Percentiles rank a stretch among this genome's conserved stretches.
phyloP scores from a whole-genome alignment of 1,140 invertebrate genomes.

The Bombus waltoni region DNA sequence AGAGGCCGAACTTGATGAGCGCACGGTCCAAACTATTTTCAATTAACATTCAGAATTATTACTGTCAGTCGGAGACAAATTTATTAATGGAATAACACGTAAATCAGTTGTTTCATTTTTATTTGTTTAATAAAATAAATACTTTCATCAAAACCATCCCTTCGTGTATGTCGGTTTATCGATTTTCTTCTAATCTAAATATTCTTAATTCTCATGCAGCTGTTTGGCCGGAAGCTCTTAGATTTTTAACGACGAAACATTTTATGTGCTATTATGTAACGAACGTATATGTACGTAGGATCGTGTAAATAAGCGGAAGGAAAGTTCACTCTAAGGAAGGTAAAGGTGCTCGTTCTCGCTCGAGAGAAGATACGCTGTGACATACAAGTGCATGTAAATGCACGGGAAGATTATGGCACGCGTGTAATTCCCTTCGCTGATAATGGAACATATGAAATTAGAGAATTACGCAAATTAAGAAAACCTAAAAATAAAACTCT shows the following conservation, averaged over 20 bases:
- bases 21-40: not conserved
- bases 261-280: too few species aligned
- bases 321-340: constrained; percentile 12
- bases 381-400: constrained; percentile 16
- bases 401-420: constrained; percentile 13
- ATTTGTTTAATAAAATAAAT: not conserved
- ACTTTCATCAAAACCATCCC: too few species aligned
- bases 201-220: not conserved
- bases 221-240: not conserved
- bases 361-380: constrained; percentile 15
- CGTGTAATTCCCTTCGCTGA: not conserved
- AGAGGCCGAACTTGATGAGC: not conserved
- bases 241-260: not conserved
- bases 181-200: not conserved
- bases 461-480: not conserved
- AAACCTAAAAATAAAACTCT: too few species aligned
- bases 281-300: not conserved
- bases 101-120: not conserved
- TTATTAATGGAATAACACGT: not conserved
- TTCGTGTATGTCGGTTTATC: not conserved
- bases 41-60: not conserved
- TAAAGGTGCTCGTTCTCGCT: constrained; percentile 9
- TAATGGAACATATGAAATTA: constrained; percentile 11
- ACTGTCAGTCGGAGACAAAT: not conserved
- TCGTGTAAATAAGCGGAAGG: constrained; percentile 27